Base-by-base conservation (phyloP, 1,140 invertebrate genomes). In the Drosophila teissieri region DNA sequence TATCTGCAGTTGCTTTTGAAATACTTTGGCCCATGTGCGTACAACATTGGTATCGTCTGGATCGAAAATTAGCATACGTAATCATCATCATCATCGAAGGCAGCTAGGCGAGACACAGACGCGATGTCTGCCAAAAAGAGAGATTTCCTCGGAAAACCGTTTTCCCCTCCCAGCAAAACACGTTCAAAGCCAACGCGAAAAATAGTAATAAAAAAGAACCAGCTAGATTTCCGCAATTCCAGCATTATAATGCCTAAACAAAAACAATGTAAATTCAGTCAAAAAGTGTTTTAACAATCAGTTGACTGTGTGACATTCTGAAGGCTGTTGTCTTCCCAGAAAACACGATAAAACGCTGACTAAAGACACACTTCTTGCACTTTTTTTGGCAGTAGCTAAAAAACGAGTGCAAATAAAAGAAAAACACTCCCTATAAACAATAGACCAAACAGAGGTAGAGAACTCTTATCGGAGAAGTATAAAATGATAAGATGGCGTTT, bases 291-390 rank as follows among this genome's bases (percentile, higher is more conserved):
- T 57, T n/a, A 36, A 37, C 46, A 73, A 52, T 39, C 51, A 45
- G 27, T 51, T 49, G 3, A 67, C 53, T 77, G 70, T 86, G 70
- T 86, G 83, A 88, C 79, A 83, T 86, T 86, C 83, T 86, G 83
- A 86, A 86, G 83, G 83, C 83, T 86, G 83, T 82, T 76, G 14
- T 42, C 44, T 61, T 86, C 69, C 60, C 45, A 44, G 74, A 76
- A 86, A 81, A 46, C 24, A 19, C 60, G 60, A 79, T 76, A 82
- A 81, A 77, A 36, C 44, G 68, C 58, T 73, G 82, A 86, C 75
- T 67, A 75, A 48, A 80, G 76, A 81, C 68, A 73, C 55, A 61
- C 52, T 72, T 76, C 39, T 68, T 24, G 37, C 11, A 40, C 10
- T 27, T n/a, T 24, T 11, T 14, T 19, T 15, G n/a, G 7, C 58